phyloP scores from a whole-genome alignment of 2,113 vertebrate species.

The Epinephelus lanceolatus region DNA sequence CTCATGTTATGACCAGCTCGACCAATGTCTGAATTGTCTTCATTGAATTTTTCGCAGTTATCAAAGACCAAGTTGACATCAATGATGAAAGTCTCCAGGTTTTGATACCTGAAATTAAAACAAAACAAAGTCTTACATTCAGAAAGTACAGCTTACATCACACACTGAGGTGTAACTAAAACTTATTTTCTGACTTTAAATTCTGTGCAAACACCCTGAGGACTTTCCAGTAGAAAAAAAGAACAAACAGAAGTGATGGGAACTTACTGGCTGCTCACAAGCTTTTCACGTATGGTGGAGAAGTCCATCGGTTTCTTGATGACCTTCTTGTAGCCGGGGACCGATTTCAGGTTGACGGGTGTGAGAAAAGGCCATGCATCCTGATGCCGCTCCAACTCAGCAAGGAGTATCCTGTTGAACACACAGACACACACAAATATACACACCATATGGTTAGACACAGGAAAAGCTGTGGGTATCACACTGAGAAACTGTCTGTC shows the following conservation, averaged over 20 bases:
- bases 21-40: constrained; percentile 99
- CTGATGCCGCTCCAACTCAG: constrained; percentile 97
- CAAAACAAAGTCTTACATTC: not conserved
- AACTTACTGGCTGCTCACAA: constrained; percentile 98
- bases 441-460: constrained; percentile 11
- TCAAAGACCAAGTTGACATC: constrained; percentile 99
- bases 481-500: not conserved
- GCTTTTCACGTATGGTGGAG: constrained; percentile 98
- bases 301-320: constrained; percentile 99
- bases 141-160: not conserved
- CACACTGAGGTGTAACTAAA: not conserved
- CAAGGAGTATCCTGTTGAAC: constrained; percentile 90
- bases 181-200: constrained; percentile 31
- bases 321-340: constrained; percentile 98
- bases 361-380: constrained; percentile 99
- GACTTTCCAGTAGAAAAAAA: constrained; percentile 1
- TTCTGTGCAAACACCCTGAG: not conserved
- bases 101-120: constrained; percentile 90
- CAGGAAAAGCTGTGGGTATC: not conserved
- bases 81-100: constrained; percentile 95
- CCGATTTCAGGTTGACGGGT: constrained; percentile 98
- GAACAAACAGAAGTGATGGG: constrained; percentile 12
- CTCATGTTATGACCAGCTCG: constrained; percentile 98
- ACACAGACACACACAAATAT: constrained; percentile 33
- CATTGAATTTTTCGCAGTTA: constrained; percentile 99